Conservation (phyloP, 2,888 invertebrate genomes). For the Phytoseiulus persimilis region DNA sequence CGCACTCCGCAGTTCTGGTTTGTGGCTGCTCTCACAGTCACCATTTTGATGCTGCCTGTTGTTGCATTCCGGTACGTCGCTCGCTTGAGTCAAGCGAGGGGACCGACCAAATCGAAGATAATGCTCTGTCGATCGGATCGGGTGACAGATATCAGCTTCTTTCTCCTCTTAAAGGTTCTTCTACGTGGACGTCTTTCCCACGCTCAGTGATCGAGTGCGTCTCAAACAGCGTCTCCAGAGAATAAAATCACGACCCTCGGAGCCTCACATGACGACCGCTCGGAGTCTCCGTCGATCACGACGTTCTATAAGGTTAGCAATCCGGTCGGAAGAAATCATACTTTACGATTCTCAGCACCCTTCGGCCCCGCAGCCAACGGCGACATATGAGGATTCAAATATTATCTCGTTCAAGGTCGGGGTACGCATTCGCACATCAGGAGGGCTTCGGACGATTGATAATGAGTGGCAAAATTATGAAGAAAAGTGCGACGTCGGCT, state of each 20-base stretch:
- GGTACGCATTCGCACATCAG: conserved; percentile 97
- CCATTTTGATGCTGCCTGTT: conserved; percentile 81
- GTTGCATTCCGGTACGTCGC: conserved; percentile 57
- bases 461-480: conserved; percentile 91
- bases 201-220: conserved; percentile 80
- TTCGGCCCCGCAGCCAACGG: no score
- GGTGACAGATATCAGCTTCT: conserved; percentile 51
- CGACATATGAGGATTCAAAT: no score
- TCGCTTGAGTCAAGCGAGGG: conserved; percentile 43
- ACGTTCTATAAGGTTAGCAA: conserved; percentile 60
- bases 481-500: conserved; percentile 43
- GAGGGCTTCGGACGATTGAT: conserved; percentile 94
- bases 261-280: conserved; percentile 70
- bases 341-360: no score
- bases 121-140: no score
- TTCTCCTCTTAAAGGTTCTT: conserved; percentile 64
- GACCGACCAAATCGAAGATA: not conserved
- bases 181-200: conserved; percentile 79
- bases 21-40: conserved; percentile 59
- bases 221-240: conserved; percentile 59
- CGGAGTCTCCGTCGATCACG: conserved; percentile 79
- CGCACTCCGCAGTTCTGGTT: conserved; percentile 72
- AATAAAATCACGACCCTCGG: conserved; percentile 60
- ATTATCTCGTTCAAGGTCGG: conserved; percentile 60
- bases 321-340: not conserved